These are phyloP conservation scores for Centropus unirufus DNA, from an alignment of 2,113 vertebrate genomes.

Conservation along the genomic window DNA sequence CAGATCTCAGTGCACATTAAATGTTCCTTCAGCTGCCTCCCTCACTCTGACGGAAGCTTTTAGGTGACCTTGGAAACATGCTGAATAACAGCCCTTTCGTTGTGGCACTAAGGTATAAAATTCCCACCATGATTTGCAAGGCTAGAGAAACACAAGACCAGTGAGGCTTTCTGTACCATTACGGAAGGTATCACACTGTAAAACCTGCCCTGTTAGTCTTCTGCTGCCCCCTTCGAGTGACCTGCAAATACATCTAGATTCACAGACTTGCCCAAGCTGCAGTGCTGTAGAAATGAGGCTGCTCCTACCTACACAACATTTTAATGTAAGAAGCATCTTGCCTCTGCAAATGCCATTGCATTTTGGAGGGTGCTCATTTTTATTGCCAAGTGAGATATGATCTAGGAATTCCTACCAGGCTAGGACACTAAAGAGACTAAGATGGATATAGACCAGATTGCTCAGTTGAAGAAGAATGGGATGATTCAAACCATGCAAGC, in stretches of 20 bases:
- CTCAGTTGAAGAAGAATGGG: background rate
- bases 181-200: background rate
- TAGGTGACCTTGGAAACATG: background rate
- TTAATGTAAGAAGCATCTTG: background rate
- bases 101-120: background rate
- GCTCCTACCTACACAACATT: background rate
- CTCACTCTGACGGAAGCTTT: background rate
- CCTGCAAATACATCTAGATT: background rate
- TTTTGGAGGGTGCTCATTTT: slow-evolving; percentile 11
- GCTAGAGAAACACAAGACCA: background rate
- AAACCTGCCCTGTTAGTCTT: background rate
- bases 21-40: background rate
- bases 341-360: background rate
- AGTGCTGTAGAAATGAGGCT: background rate
- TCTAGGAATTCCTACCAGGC: slow-evolving; percentile 7
- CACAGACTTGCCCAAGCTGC: background rate
- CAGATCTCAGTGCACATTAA: background rate
- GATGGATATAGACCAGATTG: slow-evolving; percentile 52
- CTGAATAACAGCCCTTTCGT: background rate
- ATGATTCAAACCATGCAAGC: slow-evolving; percentile 51
- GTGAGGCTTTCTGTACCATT: background rate
- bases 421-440: slow-evolving; percentile 34
- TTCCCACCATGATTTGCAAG: background rate
- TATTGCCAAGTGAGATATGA: slow-evolving; percentile 33
- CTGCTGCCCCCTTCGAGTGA: background rate